These are phyloP conservation scores for Microtus richardsoni DNA, from an alignment of 2,113 vertebrate genomes.

Conservation along the genomic window DNA sequence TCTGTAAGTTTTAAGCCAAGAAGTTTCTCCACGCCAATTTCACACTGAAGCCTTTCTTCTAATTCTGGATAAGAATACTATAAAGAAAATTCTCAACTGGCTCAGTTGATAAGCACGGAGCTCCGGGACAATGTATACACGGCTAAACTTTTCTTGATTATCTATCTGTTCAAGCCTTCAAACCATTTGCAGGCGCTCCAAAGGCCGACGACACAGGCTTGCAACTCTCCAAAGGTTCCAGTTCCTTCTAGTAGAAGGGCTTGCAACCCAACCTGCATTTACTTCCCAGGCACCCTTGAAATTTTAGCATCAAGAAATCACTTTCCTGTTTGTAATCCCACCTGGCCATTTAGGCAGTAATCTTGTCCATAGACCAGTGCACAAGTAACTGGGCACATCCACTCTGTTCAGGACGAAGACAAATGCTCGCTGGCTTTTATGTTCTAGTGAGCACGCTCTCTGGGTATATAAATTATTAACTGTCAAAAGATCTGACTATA, in stretches of 20 bases:
- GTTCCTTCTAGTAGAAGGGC: neutral
- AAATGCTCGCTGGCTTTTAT: neutral
- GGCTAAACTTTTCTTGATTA: constrained; percentile 13
- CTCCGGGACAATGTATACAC: neutral
- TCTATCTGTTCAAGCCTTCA: constrained; percentile 22
- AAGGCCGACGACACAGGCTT: constrained; percentile 28
- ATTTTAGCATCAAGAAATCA: neutral
- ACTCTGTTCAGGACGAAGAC: neutral
- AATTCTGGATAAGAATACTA: constrained; percentile 76
- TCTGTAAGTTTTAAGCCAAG: constrained; percentile 90
- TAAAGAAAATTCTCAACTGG: constrained; percentile 70
- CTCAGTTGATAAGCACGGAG: constrained; percentile 24
- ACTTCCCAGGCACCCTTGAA: constrained; percentile 14
- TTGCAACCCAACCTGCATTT: neutral
- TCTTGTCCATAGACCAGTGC: neutral
- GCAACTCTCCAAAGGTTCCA: neutral
- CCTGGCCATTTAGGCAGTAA: neutral
- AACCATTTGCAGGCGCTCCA: constrained; percentile 66
- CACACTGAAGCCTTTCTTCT: constrained; percentile 85
- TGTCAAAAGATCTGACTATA: neutral
- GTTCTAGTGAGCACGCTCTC: neutral
- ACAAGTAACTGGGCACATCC: neutral
- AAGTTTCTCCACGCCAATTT: constrained; percentile 77
- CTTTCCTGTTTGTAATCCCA: neutral
- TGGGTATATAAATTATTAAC: neutral